Percentiles rank a stretch among this genome's conserved stretches.
These are phyloP conservation scores for Neoniphon sammara DNA, from an alignment of 2,797 vertebrate genomes.

Conservation along the genomic window DNA sequence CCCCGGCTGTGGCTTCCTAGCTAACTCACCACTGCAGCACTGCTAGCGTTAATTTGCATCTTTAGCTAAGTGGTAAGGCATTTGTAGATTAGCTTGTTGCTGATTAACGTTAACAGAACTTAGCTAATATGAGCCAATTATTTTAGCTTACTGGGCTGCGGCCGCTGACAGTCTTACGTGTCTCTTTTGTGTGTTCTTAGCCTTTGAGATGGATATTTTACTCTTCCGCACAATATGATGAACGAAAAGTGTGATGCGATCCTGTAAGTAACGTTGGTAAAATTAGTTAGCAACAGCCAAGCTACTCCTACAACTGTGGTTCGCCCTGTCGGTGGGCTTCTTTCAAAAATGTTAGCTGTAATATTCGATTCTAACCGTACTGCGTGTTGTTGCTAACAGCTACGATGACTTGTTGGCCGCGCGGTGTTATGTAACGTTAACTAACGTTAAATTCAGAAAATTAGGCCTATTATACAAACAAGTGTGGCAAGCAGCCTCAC, in stretches of 20 bases:
- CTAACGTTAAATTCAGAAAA: neutral
- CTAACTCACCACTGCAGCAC: neutral
- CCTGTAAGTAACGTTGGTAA: constrained; percentile 8
- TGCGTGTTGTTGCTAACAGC: neutral
- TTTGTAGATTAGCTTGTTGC: constrained; percentile 59
- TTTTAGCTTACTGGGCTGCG: neutral
- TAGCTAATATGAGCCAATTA: neutral
- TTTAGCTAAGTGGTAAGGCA: neutral
- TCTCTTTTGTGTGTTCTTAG: accelerated
- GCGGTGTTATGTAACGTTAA: neutral
- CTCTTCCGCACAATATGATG: neutral
- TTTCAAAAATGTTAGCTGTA: neutral
- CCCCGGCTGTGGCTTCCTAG: neutral
- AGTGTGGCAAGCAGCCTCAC: neutral
- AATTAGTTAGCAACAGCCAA: neutral
- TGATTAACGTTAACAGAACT: constrained; percentile 39
- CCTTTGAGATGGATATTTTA: neutral
- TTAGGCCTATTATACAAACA: too few species aligned
- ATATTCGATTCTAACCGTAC: too few species aligned
- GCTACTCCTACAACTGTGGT: too few species aligned
- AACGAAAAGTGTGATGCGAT: neutral
- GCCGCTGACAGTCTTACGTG: neutral
- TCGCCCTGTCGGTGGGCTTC: neutral
- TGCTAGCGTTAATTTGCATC: constrained; percentile 1
- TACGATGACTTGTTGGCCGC: neutral